Conservation (phyloP, 2,113 vertebrate species). For the Equus quagga region DNA sequence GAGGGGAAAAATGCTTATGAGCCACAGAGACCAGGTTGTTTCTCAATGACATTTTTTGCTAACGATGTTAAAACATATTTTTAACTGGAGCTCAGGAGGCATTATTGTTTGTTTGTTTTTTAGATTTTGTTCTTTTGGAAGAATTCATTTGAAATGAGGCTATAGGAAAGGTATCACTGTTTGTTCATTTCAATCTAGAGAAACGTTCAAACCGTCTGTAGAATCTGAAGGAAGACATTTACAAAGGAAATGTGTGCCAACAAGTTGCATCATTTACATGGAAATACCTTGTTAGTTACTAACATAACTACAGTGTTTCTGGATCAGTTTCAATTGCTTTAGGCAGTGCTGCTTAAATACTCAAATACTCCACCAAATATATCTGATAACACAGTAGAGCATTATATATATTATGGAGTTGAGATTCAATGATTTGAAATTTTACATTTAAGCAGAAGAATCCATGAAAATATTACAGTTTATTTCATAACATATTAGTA, state of each 20-base stretch:
- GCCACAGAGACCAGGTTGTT: background rate
- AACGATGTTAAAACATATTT: background rate
- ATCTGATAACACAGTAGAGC: background rate
- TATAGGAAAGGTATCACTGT: background rate
- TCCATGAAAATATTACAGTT: background rate
- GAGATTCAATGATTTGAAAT: background rate
- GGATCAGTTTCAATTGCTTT: background rate
- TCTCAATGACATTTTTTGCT: background rate
- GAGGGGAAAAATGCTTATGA: background rate
- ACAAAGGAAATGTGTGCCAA: background rate
- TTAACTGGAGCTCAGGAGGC: background rate
- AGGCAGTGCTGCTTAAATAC: background rate
- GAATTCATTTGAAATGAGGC: background rate
- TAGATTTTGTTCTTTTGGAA: background rate
- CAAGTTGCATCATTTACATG: background rate
- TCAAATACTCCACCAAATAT: background rate
- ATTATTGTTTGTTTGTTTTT: background rate
- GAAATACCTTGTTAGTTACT: background rate
- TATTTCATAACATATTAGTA: background rate
- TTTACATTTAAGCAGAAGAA: constrained; percentile 19
- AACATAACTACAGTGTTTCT: background rate
- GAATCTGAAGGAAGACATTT: background rate
- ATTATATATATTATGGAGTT: background rate
- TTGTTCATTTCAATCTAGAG: background rate
- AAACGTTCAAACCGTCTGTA: background rate